Base-by-base conservation (phyloP, 2,113 vertebrate species). In the Taxidea taxus region DNA sequence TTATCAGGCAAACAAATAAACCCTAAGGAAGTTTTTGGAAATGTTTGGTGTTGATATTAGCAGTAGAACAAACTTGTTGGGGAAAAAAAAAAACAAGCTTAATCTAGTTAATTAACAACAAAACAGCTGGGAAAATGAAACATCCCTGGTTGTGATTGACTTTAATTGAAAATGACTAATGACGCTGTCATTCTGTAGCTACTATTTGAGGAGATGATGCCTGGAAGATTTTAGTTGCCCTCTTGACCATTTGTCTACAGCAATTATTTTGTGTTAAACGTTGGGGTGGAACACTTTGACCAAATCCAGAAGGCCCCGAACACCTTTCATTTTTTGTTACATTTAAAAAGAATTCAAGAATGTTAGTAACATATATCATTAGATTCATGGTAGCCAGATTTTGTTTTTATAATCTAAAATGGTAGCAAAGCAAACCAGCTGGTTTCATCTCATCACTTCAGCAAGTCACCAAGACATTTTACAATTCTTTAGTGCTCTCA, bases 21-120 rank as follows among this genome's bases (percentile, higher is more conserved):
- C 11, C 51, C 51, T 88, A 60, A 97, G 68, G 66, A 87, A 87
- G 54, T 90, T 95, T 56, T 96, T 96, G 20, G 34, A 91, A 90
- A 95, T 95, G 75, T 92, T 96, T 89, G 66, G 91, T 84, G 56
- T 80, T 91, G 60, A 85, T 96, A 83, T 74, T 97, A 92, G 94
- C 74, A 95, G 42, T 81, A 92, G 68, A 97, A 87, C 49, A 96
- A 91, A 96, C 86, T 96, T 44, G 6, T 74, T 81, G 62, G 54
- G 37, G 3, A 42, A 56, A 56, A 86, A n/a, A 42, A 56, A 56
- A 86, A 62, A 29, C 20, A 74, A 96, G 66, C 47, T 92, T 97
- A 96, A 97, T 96, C 42, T 84, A 82, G 87, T 93, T 98, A 97
- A 96, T 96, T 97, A 98, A 93, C 82, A 97, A 97, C 70, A 96